Base-by-base conservation (phyloP, 2,888 invertebrate species). In the Drosophila histrio region DNA sequence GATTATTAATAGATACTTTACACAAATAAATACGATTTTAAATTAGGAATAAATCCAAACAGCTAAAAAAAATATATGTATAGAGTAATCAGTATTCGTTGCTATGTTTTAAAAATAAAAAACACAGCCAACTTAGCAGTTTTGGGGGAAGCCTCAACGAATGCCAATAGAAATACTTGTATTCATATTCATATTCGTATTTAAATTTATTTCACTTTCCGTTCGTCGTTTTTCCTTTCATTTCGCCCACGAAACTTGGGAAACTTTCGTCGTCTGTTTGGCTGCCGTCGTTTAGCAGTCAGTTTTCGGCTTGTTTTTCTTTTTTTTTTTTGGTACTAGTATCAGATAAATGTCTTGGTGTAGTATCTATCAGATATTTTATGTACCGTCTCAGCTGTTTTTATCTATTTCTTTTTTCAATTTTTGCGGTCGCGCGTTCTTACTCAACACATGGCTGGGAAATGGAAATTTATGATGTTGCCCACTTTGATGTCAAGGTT, bases 401-500 rank as follows among this genome's bases (percentile, higher is more conserved):
- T 39, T 22, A 17, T 46, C 4, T 17, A 11, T 36, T 28, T 30
- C 15, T 22, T 30, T 11, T 7, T 39, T 13, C 2, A n/a, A n/a
- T 11, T 19, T 30, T 32, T 67, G 72, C 36, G 66, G 66, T 52
- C 46, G 46, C 73, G 56, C 52, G 46, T 53, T 73, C 52, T 44
- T 57, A 44, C 41, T 28, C 57, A 65, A 75, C 71, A 60, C 54
- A 64, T 65, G 76, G 50, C 34, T 67, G 67, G 22, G 54, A 66
- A 39, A 52, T 38, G 56, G 24, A 26, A 52, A 69, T 81, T 86
- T 79, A 76, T 77, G 62, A 64, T 21, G 65, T 70, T 81, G 84
- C 78, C 72, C 69, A 76, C 85, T 87, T 83, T 85, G 86, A 85
- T 85, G 86, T 83, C 83, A 83, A 83, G 83, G 83, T 87, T 83